Evolutionary conservation across 2,797 vertebrate species (phyloP).

Genomic region (Neopelma chrysocephalum): DNA sequence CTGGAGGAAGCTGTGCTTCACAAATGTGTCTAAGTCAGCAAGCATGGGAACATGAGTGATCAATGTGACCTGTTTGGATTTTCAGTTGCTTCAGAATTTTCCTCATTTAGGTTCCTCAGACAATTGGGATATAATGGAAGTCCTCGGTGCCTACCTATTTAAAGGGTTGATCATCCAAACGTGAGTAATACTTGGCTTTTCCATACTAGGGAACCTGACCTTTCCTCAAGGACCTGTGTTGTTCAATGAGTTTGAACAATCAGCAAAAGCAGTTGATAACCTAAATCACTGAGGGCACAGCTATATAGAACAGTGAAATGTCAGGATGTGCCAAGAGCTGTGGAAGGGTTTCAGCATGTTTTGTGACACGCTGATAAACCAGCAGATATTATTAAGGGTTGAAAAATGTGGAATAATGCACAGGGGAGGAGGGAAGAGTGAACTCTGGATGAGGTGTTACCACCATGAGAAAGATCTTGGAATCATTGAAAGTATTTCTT

Average conservation of each 20-base stretch:
- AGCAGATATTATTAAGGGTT: neutral
- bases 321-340: neutral
- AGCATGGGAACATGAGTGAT: rapidly evolving
- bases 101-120: neutral
- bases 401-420: neutral
- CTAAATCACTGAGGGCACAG: neutral
- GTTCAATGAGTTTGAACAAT: neutral
- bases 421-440: neutral
- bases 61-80: neutral
- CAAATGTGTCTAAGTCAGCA: neutral
- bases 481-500: neutral
- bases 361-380: neutral
- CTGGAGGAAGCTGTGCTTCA: neutral
- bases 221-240: neutral
- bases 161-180: neutral
- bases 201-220: neutral
- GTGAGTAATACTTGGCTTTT: neutral
- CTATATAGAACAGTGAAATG: neutral
- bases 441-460: neutral
- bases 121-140: neutral
- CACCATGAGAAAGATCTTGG: neutral
- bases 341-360: neutral
- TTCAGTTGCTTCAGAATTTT: neutral
- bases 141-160: neutral
- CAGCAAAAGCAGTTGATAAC: neutral